Conservation (phyloP, 2,888 invertebrate species). For the Cosmopolites sordidus region DNA sequence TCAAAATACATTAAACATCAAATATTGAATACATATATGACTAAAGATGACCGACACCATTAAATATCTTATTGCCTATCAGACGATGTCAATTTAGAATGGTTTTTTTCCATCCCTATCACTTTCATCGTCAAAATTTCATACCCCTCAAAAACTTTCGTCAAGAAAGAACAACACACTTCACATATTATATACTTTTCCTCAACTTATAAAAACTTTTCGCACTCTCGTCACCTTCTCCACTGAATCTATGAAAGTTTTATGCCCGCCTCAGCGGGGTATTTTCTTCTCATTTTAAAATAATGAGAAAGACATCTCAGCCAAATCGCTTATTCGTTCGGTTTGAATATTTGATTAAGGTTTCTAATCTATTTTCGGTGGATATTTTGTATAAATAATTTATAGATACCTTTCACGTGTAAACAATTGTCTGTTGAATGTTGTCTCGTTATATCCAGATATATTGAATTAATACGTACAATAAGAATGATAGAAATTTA, state of each 20-base stretch:
- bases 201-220: slow-evolving; percentile 24
- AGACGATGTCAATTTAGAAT: neutral
- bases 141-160: slow-evolving; percentile 18
- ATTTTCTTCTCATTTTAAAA: slow-evolving; percentile 12
- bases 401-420: too few relatives aligned
- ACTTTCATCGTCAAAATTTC: slow-evolving; percentile 11
- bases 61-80: neutral
- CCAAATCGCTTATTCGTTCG: slow-evolving; percentile 18
- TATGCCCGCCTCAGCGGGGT: slow-evolving; percentile 10
- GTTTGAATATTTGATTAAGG: too few relatives aligned
- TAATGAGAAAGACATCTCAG: slow-evolving; percentile 18
- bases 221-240: slow-evolving; percentile 17
- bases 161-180: slow-evolving; percentile 24
- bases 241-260: slow-evolving; percentile 25
- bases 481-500: too few relatives aligned
- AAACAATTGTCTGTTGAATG: too few relatives aligned
- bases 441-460: too few relatives aligned
- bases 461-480: too few relatives aligned
- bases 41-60: too few relatives aligned
- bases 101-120: neutral
- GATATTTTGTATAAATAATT: too few relatives aligned
- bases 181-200: slow-evolving; percentile 23
- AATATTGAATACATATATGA: too few relatives aligned
- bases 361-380: too few relatives aligned
- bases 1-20: too few relatives aligned